Evolutionary conservation across 2,888 invertebrate genomes (phyloP).

Genomic region (Pandemis cinnamomeana): DNA sequence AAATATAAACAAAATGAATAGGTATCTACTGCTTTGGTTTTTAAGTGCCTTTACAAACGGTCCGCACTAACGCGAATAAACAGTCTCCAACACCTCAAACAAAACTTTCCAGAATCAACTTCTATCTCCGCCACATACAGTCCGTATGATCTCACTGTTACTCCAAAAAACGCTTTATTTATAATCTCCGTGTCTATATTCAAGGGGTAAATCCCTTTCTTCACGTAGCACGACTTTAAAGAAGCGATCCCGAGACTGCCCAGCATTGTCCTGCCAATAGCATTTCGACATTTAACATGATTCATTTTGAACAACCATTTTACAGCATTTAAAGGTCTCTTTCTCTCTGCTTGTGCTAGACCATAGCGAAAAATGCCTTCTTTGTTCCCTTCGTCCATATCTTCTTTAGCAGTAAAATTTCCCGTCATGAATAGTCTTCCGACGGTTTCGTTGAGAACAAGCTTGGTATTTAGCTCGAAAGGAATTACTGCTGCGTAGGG

Average conservation of each 20-base stretch:
- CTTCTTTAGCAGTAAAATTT: not conserved
- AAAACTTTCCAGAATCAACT: not conserved
- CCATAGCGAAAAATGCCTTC: not conserved
- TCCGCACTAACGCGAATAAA: not conserved
- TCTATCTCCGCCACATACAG: not conserved
- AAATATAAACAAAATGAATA: too few relatives aligned
- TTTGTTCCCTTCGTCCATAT: not conserved
- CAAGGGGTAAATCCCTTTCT: not conserved
- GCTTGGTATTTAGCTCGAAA: not conserved
- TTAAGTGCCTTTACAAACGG: not conserved
- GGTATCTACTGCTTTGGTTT: too few relatives aligned
- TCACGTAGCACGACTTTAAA: not conserved
- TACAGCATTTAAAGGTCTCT: not conserved
- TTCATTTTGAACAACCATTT: slow-evolving; percentile 2
- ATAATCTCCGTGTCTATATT: not conserved
- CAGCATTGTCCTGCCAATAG: not conserved
- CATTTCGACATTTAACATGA: not conserved
- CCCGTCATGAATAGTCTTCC: not conserved
- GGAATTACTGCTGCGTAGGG: not conserved
- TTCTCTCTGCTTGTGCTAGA: not conserved
- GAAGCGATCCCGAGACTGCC: not conserved
- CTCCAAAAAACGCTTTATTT: not conserved
- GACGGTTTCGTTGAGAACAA: not conserved
- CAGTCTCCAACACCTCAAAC: not conserved
- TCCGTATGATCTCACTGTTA: not conserved